Conservation (phyloP, 2,888 invertebrate species). For the Mimumesa dahlbomi region DNA sequence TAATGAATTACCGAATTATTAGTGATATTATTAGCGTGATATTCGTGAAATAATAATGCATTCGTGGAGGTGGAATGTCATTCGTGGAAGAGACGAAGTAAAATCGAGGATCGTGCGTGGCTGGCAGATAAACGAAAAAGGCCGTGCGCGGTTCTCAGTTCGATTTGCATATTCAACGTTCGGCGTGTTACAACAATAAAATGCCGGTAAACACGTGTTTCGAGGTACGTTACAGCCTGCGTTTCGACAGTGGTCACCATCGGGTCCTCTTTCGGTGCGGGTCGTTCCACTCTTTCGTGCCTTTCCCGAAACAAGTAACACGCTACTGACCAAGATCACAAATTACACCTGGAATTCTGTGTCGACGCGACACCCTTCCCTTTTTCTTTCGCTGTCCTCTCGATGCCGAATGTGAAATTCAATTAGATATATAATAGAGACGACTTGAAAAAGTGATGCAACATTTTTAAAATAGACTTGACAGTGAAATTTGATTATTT, state of each 20-base stretch:
- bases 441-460: too few relatives aligned
- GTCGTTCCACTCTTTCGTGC: constrained; percentile 49
- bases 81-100: constrained; percentile 48
- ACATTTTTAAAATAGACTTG: too few relatives aligned
- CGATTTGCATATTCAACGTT: constrained; percentile 59
- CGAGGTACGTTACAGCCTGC: constrained; percentile 50
- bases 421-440: too few relatives aligned
- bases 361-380: not conserved
- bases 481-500: too few relatives aligned
- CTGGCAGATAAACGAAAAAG: constrained; percentile 30
- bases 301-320: constrained; percentile 43
- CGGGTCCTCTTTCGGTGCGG: constrained; percentile 23
- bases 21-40: too few relatives aligned
- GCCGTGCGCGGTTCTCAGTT: constrained; percentile 1
- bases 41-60: too few relatives aligned
- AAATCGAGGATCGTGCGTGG: constrained; percentile 39
- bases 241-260: constrained; percentile 35
- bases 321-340: constrained; percentile 54
- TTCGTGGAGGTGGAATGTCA: too few relatives aligned
- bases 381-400: not conserved
- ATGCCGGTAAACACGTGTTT: constrained; percentile 69
- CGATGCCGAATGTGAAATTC: too few relatives aligned
- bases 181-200: constrained; percentile 68
- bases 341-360: constrained; percentile 46
- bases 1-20: too few relatives aligned